Percentiles rank a stretch among this genome's conserved stretches.
Conservation (phyloP, 2,797 vertebrate genomes). For the Pitangus sulphuratus region DNA sequence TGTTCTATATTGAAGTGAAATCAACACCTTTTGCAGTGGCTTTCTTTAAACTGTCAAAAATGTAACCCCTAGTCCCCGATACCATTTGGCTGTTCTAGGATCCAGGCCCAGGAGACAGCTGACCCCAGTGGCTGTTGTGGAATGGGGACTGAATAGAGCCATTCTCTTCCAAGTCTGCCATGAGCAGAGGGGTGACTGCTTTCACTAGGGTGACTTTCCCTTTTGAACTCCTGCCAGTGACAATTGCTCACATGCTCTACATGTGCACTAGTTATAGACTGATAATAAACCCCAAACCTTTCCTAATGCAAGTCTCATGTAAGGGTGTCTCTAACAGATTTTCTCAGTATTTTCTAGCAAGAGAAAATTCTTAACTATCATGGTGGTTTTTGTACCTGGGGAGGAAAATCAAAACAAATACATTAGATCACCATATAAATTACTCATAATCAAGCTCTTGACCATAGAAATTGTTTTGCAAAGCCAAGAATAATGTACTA, state of each 20-base stretch:
- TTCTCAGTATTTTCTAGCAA: background rate
- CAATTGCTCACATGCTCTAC: background rate
- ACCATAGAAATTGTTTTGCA: background rate
- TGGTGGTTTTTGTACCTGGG: background rate
- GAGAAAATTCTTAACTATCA: background rate
- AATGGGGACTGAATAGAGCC: background rate
- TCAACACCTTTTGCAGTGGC: background rate
- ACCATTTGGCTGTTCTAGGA: accelerated
- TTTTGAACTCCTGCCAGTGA: background rate
- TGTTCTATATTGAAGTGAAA: background rate
- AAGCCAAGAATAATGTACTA: background rate
- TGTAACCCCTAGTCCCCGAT: accelerated
- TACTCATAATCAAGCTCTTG: background rate
- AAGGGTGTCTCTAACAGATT: background rate
- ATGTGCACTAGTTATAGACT: background rate
- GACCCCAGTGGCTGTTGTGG: background rate
- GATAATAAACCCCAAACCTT: background rate
- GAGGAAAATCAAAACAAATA: background rate
- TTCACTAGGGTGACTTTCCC: background rate
- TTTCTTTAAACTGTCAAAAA: background rate
- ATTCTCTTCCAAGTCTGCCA: background rate
- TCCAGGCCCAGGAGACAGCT: background rate
- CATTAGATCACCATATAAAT: background rate
- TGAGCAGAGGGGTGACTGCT: background rate
- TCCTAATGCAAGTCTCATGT: background rate